phyloP scores from a whole-genome alignment of 1,140 invertebrate genomes.

The Pteromalus puparum region DNA sequence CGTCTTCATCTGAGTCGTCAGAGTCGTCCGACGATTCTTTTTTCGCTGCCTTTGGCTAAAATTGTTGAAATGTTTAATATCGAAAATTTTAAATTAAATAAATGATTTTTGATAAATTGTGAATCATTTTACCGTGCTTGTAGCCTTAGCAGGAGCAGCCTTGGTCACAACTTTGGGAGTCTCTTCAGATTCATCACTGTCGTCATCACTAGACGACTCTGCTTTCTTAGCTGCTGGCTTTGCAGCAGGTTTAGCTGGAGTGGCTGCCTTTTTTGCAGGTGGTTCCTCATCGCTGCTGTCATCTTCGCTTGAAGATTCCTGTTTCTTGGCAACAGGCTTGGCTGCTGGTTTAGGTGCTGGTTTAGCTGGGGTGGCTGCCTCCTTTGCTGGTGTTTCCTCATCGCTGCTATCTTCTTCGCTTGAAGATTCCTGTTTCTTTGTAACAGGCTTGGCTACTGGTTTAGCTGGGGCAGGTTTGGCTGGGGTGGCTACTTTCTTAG shows the following conservation, averaged over 20 bases:
- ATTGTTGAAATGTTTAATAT: conserved; percentile 8
- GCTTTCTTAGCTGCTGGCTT: conserved; percentile 27
- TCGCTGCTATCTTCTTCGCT: conserved; percentile 66
- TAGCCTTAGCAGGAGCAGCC: conserved; percentile 12
- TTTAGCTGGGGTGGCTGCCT: conserved; percentile 44
- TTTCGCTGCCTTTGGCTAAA: conserved; percentile 29
- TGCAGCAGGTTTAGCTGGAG: background rate
- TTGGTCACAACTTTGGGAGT: conserved; percentile 47
- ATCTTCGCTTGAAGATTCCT: conserved; percentile 52
- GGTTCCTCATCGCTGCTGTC: conserved; percentile 59
- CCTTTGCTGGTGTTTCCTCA: no score
- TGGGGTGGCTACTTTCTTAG: conserved; percentile 20
- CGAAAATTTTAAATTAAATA: background rate
- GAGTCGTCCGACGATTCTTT: conserved; percentile 46
- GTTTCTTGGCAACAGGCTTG: conserved; percentile 50
- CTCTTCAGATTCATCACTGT: conserved; percentile 57
- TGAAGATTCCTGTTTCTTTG: conserved; percentile 50
- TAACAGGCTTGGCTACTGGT: background rate
- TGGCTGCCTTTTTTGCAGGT: conserved; percentile 43
- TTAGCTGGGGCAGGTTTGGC: conserved; percentile 55
- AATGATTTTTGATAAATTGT: background rate
- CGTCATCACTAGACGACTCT: conserved; percentile 64
- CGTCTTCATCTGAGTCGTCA: conserved; percentile 56
- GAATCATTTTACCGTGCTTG: conserved; percentile 13
- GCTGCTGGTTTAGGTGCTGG: conserved; percentile 35